A percentile compares a stretch with the other conserved stretches of the same genome.
phyloP scores from a whole-genome alignment of 2,113 vertebrate genomes.

The Dicerorhinus sumatrensis region DNA sequence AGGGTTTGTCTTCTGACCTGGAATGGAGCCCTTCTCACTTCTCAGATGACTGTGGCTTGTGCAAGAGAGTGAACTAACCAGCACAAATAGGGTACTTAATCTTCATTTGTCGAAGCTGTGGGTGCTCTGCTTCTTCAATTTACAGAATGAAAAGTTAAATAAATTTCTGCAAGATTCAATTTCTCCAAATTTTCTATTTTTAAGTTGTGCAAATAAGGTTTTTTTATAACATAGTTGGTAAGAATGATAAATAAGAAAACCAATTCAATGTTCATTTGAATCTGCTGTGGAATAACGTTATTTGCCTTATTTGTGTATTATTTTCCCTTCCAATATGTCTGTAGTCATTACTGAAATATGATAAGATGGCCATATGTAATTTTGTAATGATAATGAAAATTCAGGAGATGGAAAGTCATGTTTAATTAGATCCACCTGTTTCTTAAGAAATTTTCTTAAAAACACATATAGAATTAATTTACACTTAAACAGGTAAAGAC shows the following conservation, averaged over 20 bases:
- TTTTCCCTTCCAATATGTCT: conserved; percentile 50
- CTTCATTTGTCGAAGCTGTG: conserved; percentile 71
- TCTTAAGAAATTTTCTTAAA: conserved; percentile 48
- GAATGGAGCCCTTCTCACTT: background rate
- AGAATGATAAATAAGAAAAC: conserved; percentile 74
- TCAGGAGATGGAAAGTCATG: conserved; percentile 68
- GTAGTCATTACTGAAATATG: conserved; percentile 62
- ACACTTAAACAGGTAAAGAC: background rate
- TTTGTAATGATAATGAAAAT: conserved; percentile 77
- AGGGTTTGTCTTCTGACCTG: background rate
- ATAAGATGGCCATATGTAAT: conserved; percentile 69
- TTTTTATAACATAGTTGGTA: conserved; percentile 38
- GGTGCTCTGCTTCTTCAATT: conserved; percentile 56
- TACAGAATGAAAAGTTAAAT: conserved; percentile 61
- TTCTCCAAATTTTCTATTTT: conserved; percentile 72
- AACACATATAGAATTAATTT: conserved; percentile 28
- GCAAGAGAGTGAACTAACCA: conserved; percentile 42
- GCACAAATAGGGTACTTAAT: conserved; percentile 66
- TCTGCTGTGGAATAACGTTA: conserved; percentile 20
- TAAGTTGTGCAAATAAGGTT: conserved; percentile 49
- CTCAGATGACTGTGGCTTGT: conserved; percentile 5
- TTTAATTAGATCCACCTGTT: conserved; percentile 61
- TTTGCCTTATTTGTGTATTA: conserved; percentile 63
- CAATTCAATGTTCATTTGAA: conserved; percentile 60
- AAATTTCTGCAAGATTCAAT: conserved; percentile 62